These are phyloP conservation scores for Atrina japonica DNA, from an alignment of 2,888 invertebrate species.

Conservation along the genomic window DNA sequence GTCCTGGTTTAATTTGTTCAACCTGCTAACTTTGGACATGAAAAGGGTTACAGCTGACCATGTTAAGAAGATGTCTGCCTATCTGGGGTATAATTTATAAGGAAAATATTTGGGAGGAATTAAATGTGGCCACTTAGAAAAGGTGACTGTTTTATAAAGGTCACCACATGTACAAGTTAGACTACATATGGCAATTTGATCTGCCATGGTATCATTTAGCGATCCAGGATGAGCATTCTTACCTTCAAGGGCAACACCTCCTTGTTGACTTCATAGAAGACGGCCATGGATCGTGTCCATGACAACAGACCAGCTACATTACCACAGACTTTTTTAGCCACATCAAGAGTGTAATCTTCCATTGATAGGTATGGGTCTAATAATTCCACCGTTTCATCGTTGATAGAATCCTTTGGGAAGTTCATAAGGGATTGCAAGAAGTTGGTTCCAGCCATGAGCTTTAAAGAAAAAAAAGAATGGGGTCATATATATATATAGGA, in stretches of 20 bases:
- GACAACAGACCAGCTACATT: conserved; percentile 80
- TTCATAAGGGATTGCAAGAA: conserved; percentile 88
- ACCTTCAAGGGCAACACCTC: conserved; percentile 81
- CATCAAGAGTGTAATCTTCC: conserved; percentile 80
- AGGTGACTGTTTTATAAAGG: too few relatives aligned
- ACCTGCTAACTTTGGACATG: too few relatives aligned
- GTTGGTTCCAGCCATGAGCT: conserved; percentile 78
- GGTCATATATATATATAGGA: neutral
- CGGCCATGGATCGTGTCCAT: conserved; percentile 81
- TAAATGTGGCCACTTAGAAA: too few relatives aligned
- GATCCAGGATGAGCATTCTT: too few relatives aligned
- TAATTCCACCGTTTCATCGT: conserved; percentile 80
- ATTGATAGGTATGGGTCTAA: conserved; percentile 78
- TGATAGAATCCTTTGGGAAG: conserved; percentile 86
- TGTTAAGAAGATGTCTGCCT: too few relatives aligned
- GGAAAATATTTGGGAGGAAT: too few relatives aligned
- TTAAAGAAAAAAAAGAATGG: conserved; percentile 32
- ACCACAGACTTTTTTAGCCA: conserved; percentile 80
- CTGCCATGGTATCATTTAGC: too few relatives aligned
- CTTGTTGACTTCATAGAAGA: conserved; percentile 80
- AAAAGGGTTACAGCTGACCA: too few relatives aligned
- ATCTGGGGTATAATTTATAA: too few relatives aligned
- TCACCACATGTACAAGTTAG: too few relatives aligned
- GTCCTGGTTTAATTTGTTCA: too few relatives aligned
- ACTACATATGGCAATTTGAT: too few relatives aligned